phyloP scores from a whole-genome alignment of 2,113 vertebrate genomes.

The Acinonyx jubatus region DNA sequence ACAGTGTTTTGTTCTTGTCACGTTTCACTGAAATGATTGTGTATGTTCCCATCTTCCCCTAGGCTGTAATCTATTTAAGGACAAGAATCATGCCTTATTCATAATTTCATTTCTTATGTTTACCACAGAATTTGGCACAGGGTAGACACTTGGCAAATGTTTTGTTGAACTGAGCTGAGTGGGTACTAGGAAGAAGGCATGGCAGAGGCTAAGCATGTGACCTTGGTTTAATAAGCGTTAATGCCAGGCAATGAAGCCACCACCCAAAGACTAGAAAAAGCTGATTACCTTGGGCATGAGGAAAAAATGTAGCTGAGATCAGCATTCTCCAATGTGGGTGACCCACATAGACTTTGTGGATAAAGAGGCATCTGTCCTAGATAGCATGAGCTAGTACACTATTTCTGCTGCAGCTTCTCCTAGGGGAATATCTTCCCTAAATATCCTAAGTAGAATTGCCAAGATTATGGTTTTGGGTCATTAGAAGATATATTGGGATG shows the following conservation, averaged over 20 bases:
- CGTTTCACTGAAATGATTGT: not conserved
- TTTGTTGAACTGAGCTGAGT: constrained; percentile 5
- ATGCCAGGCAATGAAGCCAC: not conserved
- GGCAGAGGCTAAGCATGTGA: not conserved
- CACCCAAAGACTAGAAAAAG: not conserved
- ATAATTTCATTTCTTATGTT: not conserved
- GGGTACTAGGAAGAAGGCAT: not conserved
- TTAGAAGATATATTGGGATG: not conserved
- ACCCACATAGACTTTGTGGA: not conserved
- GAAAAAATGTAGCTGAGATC: not conserved
- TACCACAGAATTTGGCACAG: not conserved
- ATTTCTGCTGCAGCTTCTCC: not conserved
- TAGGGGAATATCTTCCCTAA: not conserved
- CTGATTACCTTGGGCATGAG: not conserved
- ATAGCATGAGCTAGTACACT: not conserved
- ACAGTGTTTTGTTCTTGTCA: not conserved
- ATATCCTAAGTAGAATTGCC: not conserved
- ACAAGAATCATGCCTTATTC: not conserved
- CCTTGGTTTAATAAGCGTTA: not conserved
- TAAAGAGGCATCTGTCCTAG: not conserved
- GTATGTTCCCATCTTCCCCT: not conserved
- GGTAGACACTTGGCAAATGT: not conserved
- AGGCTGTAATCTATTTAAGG: not conserved
- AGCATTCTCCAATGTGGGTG: not conserved
- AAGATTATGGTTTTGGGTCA: not conserved